These are phyloP conservation scores for Atta cephalotes DNA, from an alignment of 1,140 invertebrate genomes.

Conservation along the genomic window DNA sequence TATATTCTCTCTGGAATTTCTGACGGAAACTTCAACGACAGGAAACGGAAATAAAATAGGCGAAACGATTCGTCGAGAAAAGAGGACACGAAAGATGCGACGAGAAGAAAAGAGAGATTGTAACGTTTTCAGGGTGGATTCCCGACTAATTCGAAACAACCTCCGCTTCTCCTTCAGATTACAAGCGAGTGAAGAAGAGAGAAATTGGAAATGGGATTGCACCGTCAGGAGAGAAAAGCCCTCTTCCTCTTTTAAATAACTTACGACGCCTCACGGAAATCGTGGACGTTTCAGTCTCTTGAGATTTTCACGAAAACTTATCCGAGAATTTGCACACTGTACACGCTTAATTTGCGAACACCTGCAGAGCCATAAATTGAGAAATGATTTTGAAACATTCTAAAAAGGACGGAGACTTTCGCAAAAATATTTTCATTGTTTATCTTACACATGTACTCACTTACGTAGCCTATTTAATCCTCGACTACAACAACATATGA, in stretches of 20 bases:
- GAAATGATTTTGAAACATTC: neutral
- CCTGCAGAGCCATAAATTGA: neutral
- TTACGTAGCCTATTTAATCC: no score
- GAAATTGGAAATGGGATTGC: constrained; percentile 58
- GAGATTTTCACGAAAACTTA: constrained; percentile 53
- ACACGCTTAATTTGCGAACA: constrained; percentile 15
- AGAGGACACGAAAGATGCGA: constrained; percentile 6
- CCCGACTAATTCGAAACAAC: constrained; percentile 66
- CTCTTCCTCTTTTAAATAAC: constrained; percentile 63
- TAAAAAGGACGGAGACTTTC: neutral
- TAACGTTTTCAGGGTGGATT: constrained; percentile 53
- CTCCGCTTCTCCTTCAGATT: constrained; percentile 43
- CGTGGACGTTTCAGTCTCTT: constrained; percentile 43
- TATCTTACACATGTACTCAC: no score
- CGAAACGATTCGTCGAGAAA: constrained; percentile 5
- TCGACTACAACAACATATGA: no score
- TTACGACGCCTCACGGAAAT: constrained; percentile 18
- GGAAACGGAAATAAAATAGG: constrained; percentile 5
- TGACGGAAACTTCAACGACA: neutral
- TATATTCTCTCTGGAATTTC: constrained; percentile 10
- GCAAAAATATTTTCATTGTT: neutral
- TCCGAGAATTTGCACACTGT: constrained; percentile 41
- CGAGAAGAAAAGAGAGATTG: neutral
- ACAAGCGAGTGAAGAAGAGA: constrained; percentile 26
- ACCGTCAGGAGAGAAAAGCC: constrained; percentile 41